Base-by-base conservation (phyloP, 2,888 invertebrate species). In the Tiliacea citrago region DNA sequence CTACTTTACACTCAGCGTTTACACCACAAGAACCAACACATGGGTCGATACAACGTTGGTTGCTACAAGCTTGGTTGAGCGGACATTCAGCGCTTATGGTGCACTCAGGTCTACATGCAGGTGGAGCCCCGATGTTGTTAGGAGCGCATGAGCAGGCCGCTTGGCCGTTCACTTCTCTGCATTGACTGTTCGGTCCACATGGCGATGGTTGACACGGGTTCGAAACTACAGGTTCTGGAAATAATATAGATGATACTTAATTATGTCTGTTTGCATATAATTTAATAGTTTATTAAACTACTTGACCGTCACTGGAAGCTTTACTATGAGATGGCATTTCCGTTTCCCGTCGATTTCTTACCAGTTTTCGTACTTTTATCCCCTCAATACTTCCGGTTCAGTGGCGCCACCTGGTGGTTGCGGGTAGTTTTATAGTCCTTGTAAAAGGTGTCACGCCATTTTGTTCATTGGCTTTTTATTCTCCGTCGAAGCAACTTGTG, bases 1-100 rank as follows among this genome's bases (percentile, higher is more conserved):
- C 97, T n/a, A 98, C 98, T 94, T 97, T 97, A 89, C 98, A 98
- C 73, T 97, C 96, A 12, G 98, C 97, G 90, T 97, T 97, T 67
- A 97, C 95, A 21, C 98, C 98, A 90, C 98, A 98, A 42, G 97
- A 97, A 77, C 98, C 98, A 13, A 97, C 96, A 90, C 98, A 98
- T n/a, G 98, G 98, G 91, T 98, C 97, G 55, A 95, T 91, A 90
- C 98, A 98, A 85, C 97, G 97, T 88, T 97, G 97, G 88, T 97
- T 97, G 68, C 97, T 96, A 86, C 98, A 98, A 10, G 98, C 98
- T 91, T 97, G 97, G 87, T 97, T 97, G n/a, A 97, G 94, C 0
- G 97, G 94, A 92, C 98, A 98, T 86, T 98, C 98, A 0, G 97
- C 97, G 90, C 97, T 98, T 63, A 97, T 96, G 9, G 97, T 97